Base-by-base conservation (phyloP, 2,797 vertebrate genomes). In the Spea hammondii region DNA sequence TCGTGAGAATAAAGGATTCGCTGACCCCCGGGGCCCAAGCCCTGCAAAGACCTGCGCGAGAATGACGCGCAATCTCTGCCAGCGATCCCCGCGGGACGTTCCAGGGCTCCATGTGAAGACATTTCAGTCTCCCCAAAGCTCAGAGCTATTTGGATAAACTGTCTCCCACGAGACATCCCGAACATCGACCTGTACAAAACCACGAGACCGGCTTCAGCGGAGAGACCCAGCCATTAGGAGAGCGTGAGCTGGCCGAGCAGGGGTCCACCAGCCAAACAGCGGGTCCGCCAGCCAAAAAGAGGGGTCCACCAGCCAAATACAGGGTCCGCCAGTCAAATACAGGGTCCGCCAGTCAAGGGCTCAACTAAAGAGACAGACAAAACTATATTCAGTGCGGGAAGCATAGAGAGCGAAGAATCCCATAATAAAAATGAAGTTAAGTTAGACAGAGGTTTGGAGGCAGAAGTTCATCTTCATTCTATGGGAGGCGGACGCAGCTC, bases 141-240 rank as follows among this genome's bases (percentile, higher is more conserved):
- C 65, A 48, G 47, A 68, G 65, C 47, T 49, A 8, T 68, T 51
- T 51, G 49, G 49, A 69, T 69, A 69, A 69, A 69, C 67, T 5
- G 4, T 17, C 7, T 32, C 49, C 48, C 65, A 11, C 8, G 13
- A 12, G 13, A 12, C 4, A 0, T 5, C 8, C 12, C 4, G 47
- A 13, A 44, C 65, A n/a, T 6, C 8, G 46, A 68, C 4, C 1
- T 0, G n/a, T 9, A 12, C 6, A 62, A 17, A 17, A 12, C 14
- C 7, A 17, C n/a, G n/a, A 62, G 59, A 17, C 14, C 5, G 14
- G 59, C n/a, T 32, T 7, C n/a, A 6, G 4, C 44, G 59, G 59
- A 32, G 59, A 14, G 59, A 62, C 59, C 14, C 59, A 62, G 5
- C 14, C n/a, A 14, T 17, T 32, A 4, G 3, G n/a, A 62, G 59